Conservation (phyloP, 2,888 invertebrate genomes). For the Rhamnusium bicolor region DNA sequence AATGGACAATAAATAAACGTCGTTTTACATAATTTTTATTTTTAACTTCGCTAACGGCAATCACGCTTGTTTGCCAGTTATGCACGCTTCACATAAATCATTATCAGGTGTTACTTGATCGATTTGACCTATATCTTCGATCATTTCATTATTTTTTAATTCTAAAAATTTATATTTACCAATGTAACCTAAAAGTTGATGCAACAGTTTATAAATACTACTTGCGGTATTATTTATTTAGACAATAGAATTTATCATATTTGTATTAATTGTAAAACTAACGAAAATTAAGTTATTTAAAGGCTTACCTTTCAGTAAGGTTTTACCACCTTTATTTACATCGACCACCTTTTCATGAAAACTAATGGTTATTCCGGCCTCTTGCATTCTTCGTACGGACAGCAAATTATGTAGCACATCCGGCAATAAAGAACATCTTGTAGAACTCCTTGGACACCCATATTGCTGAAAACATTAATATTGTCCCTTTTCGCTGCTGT, state of each 20-base stretch:
- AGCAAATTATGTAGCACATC: neutral
- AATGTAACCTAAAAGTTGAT: conserved; percentile 3
- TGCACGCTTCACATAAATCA: conserved; percentile 22
- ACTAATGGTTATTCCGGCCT: neutral
- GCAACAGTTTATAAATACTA: neutral
- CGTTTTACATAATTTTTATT: no score
- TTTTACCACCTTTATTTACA: neutral
- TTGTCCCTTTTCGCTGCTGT: neutral
- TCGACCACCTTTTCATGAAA: neutral
- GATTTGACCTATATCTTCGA: conserved; percentile 26
- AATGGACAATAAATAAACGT: no score
- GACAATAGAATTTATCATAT: neutral
- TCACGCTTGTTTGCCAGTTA: neutral
- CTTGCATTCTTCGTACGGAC: no score
- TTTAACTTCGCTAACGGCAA: no score
- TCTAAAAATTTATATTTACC: conserved; percentile 35
- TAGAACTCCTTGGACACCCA: neutral
- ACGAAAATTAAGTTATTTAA: neutral
- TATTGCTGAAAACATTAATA: neutral
- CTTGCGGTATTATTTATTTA: neutral
- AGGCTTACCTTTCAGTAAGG: neutral
- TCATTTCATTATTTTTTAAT: conserved; percentile 30
- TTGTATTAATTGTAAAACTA: neutral
- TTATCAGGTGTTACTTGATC: conserved; percentile 25
- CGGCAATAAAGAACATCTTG: neutral